Base-by-base conservation (phyloP, 1,140 invertebrate species). In the Drosophila nikananu region DNA sequence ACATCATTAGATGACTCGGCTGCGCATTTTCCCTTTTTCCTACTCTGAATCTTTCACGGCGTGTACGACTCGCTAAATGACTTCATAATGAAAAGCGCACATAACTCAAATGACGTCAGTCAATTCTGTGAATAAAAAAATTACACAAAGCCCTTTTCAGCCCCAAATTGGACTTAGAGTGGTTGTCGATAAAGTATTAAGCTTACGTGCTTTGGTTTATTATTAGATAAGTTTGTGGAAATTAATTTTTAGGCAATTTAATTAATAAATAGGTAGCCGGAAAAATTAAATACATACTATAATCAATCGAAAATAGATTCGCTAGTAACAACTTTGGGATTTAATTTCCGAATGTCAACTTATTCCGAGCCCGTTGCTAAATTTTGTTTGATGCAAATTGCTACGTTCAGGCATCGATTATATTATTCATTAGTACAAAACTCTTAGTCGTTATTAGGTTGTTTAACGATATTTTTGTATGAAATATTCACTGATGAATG, bases 21-120 rank as follows among this genome's bases (percentile, higher is more conserved):
- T 10, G 23, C 17, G 19, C 21, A 21, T 57, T 51, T 59, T 1
- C 44, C 44, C 35, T 17, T 17, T 41, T 23, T 46, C 21, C 21
- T 25, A 17, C 17, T 15, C 42, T 27, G 5, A 13, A 42, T 30
- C 13, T n/a, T 25, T 41, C 23, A 23, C 44, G 21, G 15, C 17
- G 21, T 19, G n/a, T 32, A 8, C 27, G 30, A 60, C 27, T 30
- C 23, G 55, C 37, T 61, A 74, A 74, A n/a, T 61, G 30, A 37
- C 25, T 73, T 73, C 12, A 35, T 52, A 61, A 74, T 73, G 44
- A 35, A 61, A 52, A 51, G 15, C n/a, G 27, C 55, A 61, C 37
- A 73, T 42, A 61, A 23, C 37, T 51, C 55, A 23, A 58, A 67
- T 82, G 80, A 83, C 80, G 80, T 75, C 80, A 83, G 60, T 35